phyloP scores from a whole-genome alignment of 2,888 invertebrate genomes.

The Panorpa germanica region DNA sequence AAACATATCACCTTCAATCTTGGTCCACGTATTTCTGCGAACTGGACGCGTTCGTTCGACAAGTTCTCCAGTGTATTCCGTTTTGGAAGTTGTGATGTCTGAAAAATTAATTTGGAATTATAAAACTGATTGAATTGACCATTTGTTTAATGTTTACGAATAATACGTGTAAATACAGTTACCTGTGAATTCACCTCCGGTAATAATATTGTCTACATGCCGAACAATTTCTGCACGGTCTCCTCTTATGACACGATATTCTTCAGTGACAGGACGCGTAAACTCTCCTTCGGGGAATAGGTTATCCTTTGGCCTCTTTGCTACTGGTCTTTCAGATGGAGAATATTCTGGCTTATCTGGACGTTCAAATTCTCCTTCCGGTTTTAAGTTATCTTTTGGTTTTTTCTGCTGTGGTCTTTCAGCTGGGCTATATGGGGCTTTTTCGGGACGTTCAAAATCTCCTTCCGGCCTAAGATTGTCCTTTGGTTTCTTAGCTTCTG shows the following conservation, averaged over 20 bases:
- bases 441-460: conserved; percentile 27
- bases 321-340: conserved; percentile 22
- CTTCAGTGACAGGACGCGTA: conserved; percentile 25
- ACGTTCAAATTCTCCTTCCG: conserved; percentile 27
- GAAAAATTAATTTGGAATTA: conserved; percentile 16
- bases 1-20: conserved; percentile 52
- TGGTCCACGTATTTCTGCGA: conserved; percentile 58
- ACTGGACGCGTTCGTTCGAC: conserved; percentile 42
- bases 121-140: neutral
- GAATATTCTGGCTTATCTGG: conserved; percentile 17
- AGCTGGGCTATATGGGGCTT: conserved; percentile 25
- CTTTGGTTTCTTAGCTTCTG: conserved; percentile 21
- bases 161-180: conserved; percentile 14
- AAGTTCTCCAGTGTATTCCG: conserved; percentile 48
- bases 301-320: conserved; percentile 24
- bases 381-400: conserved; percentile 25
- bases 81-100: conserved; percentile 51
- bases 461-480: conserved; percentile 31
- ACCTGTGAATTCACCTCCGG: conserved; percentile 48
- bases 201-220: conserved; percentile 43
- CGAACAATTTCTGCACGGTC: conserved; percentile 31
- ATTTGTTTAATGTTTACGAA: conserved; percentile 1
- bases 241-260: conserved; percentile 32
- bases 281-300: conserved; percentile 25
- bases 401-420: conserved; percentile 25